These are phyloP conservation scores for Phataginus tricuspis DNA, from an alignment of 2,797 vertebrate species.

Conservation along the genomic window DNA sequence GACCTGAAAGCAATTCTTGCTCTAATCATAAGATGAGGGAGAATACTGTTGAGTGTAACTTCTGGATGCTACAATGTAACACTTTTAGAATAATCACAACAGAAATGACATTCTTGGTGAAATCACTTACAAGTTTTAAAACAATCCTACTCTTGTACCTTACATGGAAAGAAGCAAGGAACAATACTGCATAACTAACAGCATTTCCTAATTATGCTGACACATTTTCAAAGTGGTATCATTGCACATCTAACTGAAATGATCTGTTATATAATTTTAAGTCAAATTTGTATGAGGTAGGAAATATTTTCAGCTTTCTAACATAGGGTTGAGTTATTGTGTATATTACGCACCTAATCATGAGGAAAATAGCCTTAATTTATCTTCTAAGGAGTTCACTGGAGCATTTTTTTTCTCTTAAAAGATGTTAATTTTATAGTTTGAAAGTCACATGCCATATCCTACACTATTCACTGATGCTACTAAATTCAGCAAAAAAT, in stretches of 20 bases:
- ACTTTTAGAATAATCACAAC: not conserved
- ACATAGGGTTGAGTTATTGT: constrained; percentile 25
- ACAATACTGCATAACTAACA: not conserved
- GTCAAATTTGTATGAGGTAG: not conserved
- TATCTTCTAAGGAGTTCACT: not conserved
- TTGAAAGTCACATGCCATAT: not conserved
- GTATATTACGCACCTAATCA: not conserved
- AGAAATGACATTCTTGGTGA: not conserved
- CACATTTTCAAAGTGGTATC: constrained; percentile 52
- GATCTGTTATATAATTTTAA: constrained; percentile 47
- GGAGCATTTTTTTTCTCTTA: constrained; percentile 46
- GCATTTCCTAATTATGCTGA: constrained; percentile 9
- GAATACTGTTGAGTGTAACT: not conserved
- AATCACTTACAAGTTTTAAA: not conserved
- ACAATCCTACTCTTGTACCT: not conserved
- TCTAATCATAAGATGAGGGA: not conserved
- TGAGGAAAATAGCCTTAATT: constrained; percentile 33
- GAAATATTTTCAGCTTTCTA: constrained; percentile 52
- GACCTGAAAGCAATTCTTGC: not conserved
- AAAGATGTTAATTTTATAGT: constrained; percentile 35
- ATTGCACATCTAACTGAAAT: not conserved
- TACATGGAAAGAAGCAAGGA: constrained; percentile 35
- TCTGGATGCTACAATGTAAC: not conserved
- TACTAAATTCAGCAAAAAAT: constrained; percentile 12
- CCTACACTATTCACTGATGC: not conserved